phyloP scores from a whole-genome alignment of 2,113 vertebrate species.

The Dicrurus megarhynchus region DNA sequence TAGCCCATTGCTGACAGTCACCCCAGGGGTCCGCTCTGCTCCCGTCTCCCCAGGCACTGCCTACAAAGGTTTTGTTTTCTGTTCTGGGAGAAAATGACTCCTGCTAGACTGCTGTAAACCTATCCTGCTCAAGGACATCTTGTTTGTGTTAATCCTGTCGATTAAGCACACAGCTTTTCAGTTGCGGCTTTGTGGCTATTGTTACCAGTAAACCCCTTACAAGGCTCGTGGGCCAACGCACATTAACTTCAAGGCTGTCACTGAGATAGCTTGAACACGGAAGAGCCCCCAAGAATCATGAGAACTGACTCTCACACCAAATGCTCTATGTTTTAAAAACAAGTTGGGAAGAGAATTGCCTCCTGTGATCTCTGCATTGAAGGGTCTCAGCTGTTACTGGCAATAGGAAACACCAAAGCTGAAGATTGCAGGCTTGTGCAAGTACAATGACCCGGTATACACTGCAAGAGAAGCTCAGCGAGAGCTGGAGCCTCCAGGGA shows the following conservation, averaged over 20 bases:
- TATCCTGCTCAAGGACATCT: constrained; percentile 49
- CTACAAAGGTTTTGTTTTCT: neutral
- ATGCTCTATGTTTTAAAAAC: neutral
- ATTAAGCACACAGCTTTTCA: constrained; percentile 25
- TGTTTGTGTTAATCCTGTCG: constrained; percentile 48
- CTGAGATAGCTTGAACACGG: neutral
- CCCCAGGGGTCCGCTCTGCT: neutral
- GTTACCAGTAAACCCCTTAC: constrained; percentile 15
- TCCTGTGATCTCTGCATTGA: neutral
- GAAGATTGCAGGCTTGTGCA: neutral
- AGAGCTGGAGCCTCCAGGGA: neutral
- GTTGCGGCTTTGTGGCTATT: constrained; percentile 26
- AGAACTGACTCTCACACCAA: neutral
- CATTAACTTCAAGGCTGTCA: neutral
- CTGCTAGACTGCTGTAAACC: constrained; percentile 32
- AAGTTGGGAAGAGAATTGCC: neutral
- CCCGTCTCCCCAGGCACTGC: neutral
- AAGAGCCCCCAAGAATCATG: neutral
- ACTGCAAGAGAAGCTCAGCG: neutral
- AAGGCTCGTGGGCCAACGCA: neutral
- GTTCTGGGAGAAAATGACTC: neutral
- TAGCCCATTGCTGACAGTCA: neutral
- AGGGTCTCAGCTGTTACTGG: neutral
- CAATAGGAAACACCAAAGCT: neutral
- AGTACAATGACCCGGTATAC: neutral